Conservation (phyloP, 2,113 vertebrate genomes). For the Oenanthe oenanthe region DNA sequence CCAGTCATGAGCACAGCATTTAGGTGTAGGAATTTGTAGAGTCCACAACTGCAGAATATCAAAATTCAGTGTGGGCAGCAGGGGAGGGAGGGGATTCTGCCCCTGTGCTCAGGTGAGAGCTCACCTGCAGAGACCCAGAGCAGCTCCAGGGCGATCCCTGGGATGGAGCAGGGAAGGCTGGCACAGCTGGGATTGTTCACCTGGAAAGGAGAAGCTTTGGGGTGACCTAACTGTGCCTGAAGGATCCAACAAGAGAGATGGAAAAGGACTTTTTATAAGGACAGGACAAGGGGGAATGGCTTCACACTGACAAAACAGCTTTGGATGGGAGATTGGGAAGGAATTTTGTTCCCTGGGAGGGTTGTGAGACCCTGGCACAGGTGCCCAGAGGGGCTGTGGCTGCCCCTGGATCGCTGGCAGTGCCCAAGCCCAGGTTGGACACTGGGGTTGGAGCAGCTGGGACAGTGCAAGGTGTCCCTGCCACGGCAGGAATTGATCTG, state of each 20-base stretch:
- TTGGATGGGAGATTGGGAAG: background rate
- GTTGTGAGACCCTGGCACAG: fast-evolving
- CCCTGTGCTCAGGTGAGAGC: background rate
- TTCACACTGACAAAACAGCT: background rate
- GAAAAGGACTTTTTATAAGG: background rate
- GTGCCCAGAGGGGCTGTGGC: background rate
- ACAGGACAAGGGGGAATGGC: background rate
- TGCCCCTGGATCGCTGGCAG: background rate
- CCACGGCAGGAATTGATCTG: fast-evolving
- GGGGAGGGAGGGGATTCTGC: background rate
- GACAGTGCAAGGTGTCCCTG: background rate
- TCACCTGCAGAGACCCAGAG: background rate
- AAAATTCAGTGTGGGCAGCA: background rate
- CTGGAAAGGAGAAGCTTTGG: fast-evolving
- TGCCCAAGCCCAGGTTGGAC: fast-evolving
- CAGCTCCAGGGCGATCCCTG: fast-evolving
- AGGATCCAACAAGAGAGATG: background rate
- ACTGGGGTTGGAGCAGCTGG: background rate
- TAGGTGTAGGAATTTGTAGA: fast-evolving
- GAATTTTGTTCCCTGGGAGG: background rate
- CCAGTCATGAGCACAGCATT: fast-evolving
- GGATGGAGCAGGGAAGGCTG: background rate
- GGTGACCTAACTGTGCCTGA: fast-evolving
- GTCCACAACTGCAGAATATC: background rate
- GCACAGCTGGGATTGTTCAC: background rate